Evolutionary conservation across 2,113 vertebrate species (phyloP).

Genomic region (Phainopepla nitens): DNA sequence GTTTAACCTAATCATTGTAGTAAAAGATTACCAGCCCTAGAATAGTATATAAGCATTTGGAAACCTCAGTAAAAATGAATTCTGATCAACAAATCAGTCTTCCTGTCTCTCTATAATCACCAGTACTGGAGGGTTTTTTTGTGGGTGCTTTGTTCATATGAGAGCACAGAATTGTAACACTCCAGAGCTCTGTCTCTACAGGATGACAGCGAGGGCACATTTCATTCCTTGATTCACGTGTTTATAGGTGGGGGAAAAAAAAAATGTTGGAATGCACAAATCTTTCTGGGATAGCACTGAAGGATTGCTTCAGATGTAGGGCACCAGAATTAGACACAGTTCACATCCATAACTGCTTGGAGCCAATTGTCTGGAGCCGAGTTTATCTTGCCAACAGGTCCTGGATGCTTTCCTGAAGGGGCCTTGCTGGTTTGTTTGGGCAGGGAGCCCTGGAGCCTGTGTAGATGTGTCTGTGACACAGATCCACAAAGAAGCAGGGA

Average conservation of each 20-base stretch:
- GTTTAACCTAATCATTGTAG: too few species aligned
- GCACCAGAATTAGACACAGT: background rate
- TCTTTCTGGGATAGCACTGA: background rate
- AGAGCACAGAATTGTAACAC: too few species aligned
- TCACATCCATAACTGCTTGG: background rate
- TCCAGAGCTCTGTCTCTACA: background rate
- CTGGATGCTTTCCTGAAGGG: background rate
- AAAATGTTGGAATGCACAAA: background rate
- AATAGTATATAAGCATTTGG: too few species aligned
- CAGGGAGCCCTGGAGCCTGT: background rate
- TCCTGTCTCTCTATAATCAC: too few species aligned
- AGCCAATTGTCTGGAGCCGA: background rate
- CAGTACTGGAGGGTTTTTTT: rapidly evolving
- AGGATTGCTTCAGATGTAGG: background rate
- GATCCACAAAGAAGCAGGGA: background rate
- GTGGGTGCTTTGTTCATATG: background rate
- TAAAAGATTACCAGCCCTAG: too few species aligned
- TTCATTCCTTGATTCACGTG: background rate
- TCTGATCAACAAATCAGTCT: too few species aligned
- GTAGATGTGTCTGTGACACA: background rate
- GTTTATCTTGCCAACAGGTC: background rate
- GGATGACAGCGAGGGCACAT: rapidly evolving
- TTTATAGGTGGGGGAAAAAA: background rate
- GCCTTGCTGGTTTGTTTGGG: background rate
- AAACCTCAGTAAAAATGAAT: too few species aligned